Conservation (phyloP, 1,140 invertebrate species). For the Philotrypesis tridentata region DNA sequence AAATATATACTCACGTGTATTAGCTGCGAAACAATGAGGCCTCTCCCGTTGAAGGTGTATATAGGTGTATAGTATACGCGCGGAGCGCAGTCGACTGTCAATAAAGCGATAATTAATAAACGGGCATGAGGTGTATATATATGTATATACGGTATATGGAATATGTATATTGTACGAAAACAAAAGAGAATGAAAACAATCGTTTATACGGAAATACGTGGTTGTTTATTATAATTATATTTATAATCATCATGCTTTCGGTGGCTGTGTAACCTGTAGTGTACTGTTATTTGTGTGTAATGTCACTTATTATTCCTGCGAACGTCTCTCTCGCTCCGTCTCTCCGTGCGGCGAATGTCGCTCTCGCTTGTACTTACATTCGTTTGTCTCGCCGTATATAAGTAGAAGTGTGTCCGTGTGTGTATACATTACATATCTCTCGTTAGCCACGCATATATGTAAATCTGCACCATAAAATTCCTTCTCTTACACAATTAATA, state of each 20-base stretch:
- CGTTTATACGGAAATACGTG: conserved; percentile 71
- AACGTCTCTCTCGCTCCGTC: too few relatives aligned
- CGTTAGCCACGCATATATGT: conserved; percentile 47
- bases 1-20: not conserved
- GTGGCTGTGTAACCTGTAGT: conserved; percentile 57
- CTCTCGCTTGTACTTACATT: too few relatives aligned
- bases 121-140: not conserved
- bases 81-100: not conserved
- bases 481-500: not conserved
- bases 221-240: conserved; percentile 74
- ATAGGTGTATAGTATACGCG: too few relatives aligned
- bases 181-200: conserved; percentile 57
- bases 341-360: too few relatives aligned
- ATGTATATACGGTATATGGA: too few relatives aligned
- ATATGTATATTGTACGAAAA: not conserved
- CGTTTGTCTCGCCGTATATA: too few relatives aligned
- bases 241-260: conserved; percentile 70
- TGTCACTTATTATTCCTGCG: too few relatives aligned
- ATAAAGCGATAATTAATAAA: not conserved
- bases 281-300: conserved; percentile 39
- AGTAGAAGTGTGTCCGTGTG: not conserved
- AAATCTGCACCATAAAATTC: conserved; percentile 51
- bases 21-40: not conserved
- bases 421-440: conserved; percentile 58
- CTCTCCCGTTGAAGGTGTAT: not conserved